Percentiles rank a stretch among this genome's conserved stretches.
Conservation (phyloP, 2,113 vertebrate species). For the Hucho hucho region DNA sequence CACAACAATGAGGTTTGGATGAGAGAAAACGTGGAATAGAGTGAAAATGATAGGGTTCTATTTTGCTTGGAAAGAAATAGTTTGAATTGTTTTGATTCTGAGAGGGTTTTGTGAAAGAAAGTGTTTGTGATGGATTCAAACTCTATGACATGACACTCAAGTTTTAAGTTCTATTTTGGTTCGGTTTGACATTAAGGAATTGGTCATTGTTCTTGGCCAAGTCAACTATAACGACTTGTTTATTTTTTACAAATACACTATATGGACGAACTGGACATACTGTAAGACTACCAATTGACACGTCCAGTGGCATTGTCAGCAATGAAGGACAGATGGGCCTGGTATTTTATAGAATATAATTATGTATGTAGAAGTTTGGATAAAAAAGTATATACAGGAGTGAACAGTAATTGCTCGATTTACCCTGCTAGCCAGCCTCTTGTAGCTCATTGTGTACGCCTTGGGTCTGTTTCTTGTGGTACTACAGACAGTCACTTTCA, state of each 20-base stretch:
- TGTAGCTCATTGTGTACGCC: background rate
- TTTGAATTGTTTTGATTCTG: background rate
- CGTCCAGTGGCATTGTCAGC: background rate
- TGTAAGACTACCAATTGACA: background rate
- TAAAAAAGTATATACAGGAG: background rate
- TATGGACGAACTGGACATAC: background rate
- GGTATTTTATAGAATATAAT: background rate
- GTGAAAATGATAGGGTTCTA: conserved; percentile 1
- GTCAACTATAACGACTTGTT: background rate
- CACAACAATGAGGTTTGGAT: conserved; percentile 6
- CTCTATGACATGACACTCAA: background rate
- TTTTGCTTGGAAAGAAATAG: background rate
- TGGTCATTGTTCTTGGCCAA: background rate
- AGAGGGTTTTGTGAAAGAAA: background rate
- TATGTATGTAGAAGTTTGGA: background rate
- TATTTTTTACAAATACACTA: background rate
- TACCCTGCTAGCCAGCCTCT: background rate
- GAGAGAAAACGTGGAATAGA: background rate
- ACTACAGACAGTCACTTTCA: too few species aligned
- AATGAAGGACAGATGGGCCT: background rate
- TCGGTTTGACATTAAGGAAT: background rate
- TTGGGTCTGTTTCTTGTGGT: background rate
- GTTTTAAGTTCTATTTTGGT: background rate
- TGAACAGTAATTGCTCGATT: background rate
- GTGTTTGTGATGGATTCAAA: background rate